Percentiles rank a stretch among this genome's conserved stretches.
phyloP scores from a whole-genome alignment of 2,797 vertebrate species.

The Pachyuromys duprasi region DNA sequence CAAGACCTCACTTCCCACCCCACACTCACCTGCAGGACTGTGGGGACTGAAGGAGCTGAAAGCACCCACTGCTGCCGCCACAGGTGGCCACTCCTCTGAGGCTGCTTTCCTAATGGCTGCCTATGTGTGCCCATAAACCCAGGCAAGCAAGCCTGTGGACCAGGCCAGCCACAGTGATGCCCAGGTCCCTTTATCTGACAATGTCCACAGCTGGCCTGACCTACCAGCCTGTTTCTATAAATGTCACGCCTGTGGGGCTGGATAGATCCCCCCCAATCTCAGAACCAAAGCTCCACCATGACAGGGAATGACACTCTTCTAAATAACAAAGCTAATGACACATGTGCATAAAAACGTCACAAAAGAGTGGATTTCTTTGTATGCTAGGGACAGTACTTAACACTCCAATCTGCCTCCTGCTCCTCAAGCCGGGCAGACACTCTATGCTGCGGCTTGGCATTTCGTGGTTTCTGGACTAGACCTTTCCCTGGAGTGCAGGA shows the following conservation, averaged over 20 bases:
- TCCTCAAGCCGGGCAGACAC: not conserved
- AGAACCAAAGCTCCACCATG: not conserved
- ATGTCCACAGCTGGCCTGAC: fast-evolving
- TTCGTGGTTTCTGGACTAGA: too few relatives aligned
- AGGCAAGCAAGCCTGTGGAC: not conserved
- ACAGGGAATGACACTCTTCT: not conserved
- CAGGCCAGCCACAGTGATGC: fast-evolving
- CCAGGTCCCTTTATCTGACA: not conserved
- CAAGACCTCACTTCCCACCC: not conserved
- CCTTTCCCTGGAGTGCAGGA: not conserved
- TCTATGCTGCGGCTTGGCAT: not conserved
- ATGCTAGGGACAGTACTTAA: not conserved
- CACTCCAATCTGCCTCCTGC: not conserved
- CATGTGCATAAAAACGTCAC: not conserved
- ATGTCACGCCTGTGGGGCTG: not conserved
- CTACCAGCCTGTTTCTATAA: not conserved
- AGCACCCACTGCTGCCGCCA: fast-evolving
- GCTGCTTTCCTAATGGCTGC: fast-evolving
- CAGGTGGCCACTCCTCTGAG: fast-evolving
- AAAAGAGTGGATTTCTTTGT: not conserved
- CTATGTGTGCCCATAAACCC: too few relatives aligned
- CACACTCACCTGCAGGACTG: not conserved
- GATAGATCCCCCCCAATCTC: not conserved
- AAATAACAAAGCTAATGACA: not conserved
- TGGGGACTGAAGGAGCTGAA: too few relatives aligned